Evolutionary conservation across 2,888 invertebrate species (phyloP), one percentile per base, ranked within the genome.

Genomic region (Poecilus cupreus): DNA sequence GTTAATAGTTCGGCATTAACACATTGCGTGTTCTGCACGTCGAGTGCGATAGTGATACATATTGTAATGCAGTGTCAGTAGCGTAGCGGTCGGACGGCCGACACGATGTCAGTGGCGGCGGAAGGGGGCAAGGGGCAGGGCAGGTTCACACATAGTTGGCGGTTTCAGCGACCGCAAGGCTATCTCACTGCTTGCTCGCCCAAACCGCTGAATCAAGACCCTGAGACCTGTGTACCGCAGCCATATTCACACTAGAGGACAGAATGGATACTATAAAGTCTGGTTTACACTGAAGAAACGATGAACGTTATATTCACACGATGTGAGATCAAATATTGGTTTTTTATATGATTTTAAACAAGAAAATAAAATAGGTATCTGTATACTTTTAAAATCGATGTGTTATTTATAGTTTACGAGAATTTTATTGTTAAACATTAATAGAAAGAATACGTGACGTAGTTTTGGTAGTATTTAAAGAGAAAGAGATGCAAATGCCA

Each of bases 111-210:
- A 13, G 78, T 78, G 43, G 18, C 60, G 64, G 24, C 46, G 37
- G 68, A 3, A 26, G 13, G 80, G 32, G 54, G 26, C 8, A 51
- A 26, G 64, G 79, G 46, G 37, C 70, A 75, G 64, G 78, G 70
- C 80, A 76, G 81, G 83, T 83, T 83, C 82, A 82, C 83, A 82
- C 82, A 82, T 82, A 83, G 83, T 83, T 82, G 80, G 82, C 74
- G 82, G 83, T 82, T 83, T 83, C 82, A 64, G 11, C 64, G 80
- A 83, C 83, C 83, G 82, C 83, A 82, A 82, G 82, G 83, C 82
- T 82, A 83, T 83, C 83, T 82, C 68, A 51, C 79, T 80, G 82
- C 78, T 81, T 79, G 72, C 57, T 72, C 39, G 80, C 39, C 54
- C 22, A 72, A 82, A 83, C 83, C 83, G 76, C 77, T 76, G 76